phyloP scores from a whole-genome alignment of 1,140 invertebrate species.

The Lordiphosa collinella region DNA sequence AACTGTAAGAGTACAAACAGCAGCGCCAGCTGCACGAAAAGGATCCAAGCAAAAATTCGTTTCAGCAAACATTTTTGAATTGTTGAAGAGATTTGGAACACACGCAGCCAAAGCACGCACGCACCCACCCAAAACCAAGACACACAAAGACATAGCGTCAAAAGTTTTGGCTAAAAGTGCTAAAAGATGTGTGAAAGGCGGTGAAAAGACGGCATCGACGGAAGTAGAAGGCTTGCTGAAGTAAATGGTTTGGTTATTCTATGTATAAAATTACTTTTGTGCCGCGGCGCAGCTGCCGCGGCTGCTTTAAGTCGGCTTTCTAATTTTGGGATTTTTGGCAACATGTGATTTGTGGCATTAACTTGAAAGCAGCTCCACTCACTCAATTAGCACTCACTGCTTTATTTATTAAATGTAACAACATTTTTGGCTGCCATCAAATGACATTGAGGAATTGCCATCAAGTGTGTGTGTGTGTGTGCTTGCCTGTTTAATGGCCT shows the following conservation, averaged over 20 bases:
- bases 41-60: slow-evolving; percentile 39
- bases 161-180: slow-evolving; percentile 40
- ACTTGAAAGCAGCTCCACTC: slow-evolving; percentile 26
- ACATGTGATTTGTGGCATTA: slow-evolving; percentile 34
- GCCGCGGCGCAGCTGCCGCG: slow-evolving; percentile 11
- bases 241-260: slow-evolving; percentile 50
- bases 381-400: slow-evolving; percentile 52
- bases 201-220: slow-evolving; percentile 50
- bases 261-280: slow-evolving; percentile 61
- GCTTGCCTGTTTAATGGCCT: slow-evolving; percentile 51
- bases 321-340: background rate
- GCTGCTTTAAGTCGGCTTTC: background rate
- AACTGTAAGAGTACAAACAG: too few relatives aligned
- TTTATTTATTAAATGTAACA: background rate
- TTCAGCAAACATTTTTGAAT: slow-evolving; percentile 66
- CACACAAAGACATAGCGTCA: slow-evolving; percentile 2
- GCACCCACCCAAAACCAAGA: slow-evolving; percentile 20
- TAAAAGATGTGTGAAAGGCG: slow-evolving; percentile 74
- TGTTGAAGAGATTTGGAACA: slow-evolving; percentile 61
- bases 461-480: slow-evolving; percentile 8
- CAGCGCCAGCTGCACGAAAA: background rate
- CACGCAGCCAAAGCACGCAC: slow-evolving; percentile 30
- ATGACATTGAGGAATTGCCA: slow-evolving; percentile 70
- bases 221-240: slow-evolving; percentile 28
- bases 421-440: slow-evolving; percentile 42